These are phyloP conservation scores for Diplazon laetatorius DNA, from an alignment of 2,888 invertebrate species.

Conservation along the genomic window DNA sequence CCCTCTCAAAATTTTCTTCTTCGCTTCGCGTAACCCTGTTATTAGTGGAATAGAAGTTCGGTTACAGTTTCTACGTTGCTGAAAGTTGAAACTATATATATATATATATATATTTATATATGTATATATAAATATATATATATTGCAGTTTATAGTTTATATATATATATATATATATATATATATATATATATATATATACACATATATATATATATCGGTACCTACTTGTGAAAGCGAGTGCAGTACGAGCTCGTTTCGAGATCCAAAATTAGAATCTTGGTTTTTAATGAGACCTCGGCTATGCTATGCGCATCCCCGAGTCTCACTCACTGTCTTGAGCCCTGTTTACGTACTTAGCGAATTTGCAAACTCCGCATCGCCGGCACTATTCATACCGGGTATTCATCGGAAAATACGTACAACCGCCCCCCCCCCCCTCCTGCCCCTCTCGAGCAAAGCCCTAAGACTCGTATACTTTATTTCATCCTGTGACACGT, in stretches of 20 bases:
- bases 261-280: conserved; percentile 20
- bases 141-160: no score
- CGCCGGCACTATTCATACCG: not conserved
- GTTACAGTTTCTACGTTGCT: conserved; percentile 18
- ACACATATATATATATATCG: not conserved
- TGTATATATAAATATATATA: no score
- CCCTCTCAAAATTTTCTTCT: conserved; percentile 13
- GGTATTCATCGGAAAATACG: not conserved
- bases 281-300: conserved; percentile 14
- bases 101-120: no score
- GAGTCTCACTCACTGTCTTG: conserved; percentile 5
- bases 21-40: not conserved
- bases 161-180: no score
- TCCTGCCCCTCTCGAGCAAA: no score
- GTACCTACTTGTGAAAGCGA: not conserved
- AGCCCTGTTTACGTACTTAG: conserved; percentile 14
- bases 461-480: not conserved
- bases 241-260: conserved; percentile 1
- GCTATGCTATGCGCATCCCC: not conserved
- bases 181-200: no score
- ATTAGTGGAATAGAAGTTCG: not conserved
- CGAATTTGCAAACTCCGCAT: not conserved
- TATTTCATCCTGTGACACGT: no score
- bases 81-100: no score
- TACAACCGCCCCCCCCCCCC: not conserved